Base-by-base conservation (phyloP, 2,888 invertebrate species). In the Andrena fulva region DNA sequence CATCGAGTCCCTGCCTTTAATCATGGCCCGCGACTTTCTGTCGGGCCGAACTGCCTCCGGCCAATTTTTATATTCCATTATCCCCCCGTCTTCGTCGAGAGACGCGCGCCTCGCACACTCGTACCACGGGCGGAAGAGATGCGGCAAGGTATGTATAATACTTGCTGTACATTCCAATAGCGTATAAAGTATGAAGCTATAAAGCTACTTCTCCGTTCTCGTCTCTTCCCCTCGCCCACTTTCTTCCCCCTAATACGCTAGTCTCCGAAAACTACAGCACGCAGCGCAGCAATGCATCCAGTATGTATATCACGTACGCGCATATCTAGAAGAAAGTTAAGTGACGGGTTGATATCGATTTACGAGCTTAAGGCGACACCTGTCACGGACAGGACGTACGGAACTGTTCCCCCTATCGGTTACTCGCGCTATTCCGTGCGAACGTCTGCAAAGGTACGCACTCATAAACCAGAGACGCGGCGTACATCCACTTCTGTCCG, bases 61-160 rank as follows among this genome's bases (percentile, higher is more conserved):
- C 63, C 35, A 68, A 85, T 78, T 78, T 85, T 84, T 84, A 76
- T 80, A 85, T 80, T 84, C 84, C 80, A 78, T 85, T 85, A 85
- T 20, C 31, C 42, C 20, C 8, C 42, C 24, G 54, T 10, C 27
- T 59, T 2, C 27, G 42, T 42, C 20, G 33, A 42, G 35, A 52
- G 24, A 8, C 29, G 5, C 6, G 8, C 42, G 20, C 56, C 24
- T 27, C 4, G 24, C 24, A 2, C 10, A 10, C 10, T 4, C 10
- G 10, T 8, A 56, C 24, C 20, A 24, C 24, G 27, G 27, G 24
- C 24, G 10, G 24, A 56, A 27, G 56, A 27, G 24, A 56, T 56
- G 27, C 56, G 24, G 24, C 27, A 4, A 12, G 0, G 27, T 42
- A 42, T 5, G 42, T 5, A 5, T 42, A 16, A 27, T 56, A 56